Percentiles rank a stretch among this genome's conserved stretches.
Evolutionary conservation across 2,888 invertebrate genomes (phyloP).

Genomic region (Steromphala cineraria): DNA sequence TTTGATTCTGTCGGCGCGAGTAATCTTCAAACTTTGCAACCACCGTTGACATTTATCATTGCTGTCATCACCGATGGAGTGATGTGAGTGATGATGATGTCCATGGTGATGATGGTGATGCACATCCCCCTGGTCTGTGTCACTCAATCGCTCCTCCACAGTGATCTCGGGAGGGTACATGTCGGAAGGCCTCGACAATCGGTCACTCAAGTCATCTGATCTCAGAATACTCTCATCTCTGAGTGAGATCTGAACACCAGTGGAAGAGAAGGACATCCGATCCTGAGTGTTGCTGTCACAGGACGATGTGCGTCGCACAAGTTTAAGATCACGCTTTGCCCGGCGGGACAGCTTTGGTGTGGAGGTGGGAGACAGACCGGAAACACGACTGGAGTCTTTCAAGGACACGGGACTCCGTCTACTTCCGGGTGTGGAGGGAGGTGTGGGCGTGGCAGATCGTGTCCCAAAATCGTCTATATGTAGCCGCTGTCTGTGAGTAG

Average conservation of each 20-base stretch:
- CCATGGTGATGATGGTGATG: not conserved
- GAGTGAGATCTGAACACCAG: conserved; percentile 7
- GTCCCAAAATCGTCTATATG: conserved; percentile 24
- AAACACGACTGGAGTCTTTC: conserved; percentile 36
- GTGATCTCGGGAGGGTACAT: conserved; percentile 27
- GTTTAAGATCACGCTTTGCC: conserved; percentile 14
- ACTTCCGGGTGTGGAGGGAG: conserved; percentile 62
- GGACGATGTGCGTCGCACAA: conserved; percentile 18
- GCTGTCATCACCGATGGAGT: conserved; percentile 42
- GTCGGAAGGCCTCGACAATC: conserved; percentile 24
- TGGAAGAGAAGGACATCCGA: not conserved
- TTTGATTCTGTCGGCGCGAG: conserved; percentile 58
- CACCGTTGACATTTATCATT: conserved; percentile 62
- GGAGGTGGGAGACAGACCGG: conserved; percentile 43
- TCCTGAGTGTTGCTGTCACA: conserved; percentile 27
- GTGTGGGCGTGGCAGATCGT: conserved; percentile 58
- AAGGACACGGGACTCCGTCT: conserved; percentile 48
- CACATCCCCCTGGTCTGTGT: conserved; percentile 1
- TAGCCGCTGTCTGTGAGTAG: conserved; percentile 18
- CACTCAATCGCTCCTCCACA: conserved; percentile 31
- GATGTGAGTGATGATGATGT: conserved; percentile 24
- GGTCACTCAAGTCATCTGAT: conserved; percentile 23
- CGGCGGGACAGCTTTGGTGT: conserved; percentile 43
- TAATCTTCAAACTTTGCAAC: conserved; percentile 60
- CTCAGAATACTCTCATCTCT: conserved; percentile 31